Evolutionary conservation across 1,140 invertebrate genomes (phyloP).

Genomic region (Tetragnatha versicolor): DNA sequence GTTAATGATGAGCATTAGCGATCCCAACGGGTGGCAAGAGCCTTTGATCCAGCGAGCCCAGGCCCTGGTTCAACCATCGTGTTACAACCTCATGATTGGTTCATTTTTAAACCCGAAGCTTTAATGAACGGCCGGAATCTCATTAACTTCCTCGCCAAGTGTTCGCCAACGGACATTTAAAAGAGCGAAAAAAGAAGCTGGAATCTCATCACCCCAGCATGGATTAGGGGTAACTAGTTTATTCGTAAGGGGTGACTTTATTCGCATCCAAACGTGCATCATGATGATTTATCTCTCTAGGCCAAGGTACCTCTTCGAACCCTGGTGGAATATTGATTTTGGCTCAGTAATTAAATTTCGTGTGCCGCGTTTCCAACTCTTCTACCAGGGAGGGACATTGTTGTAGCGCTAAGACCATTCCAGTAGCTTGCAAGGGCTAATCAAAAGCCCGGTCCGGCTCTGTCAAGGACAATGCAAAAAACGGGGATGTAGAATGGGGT

Average conservation of each 20-base stretch:
- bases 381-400: conserved; percentile 14
- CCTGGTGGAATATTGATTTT: conserved; percentile 41
- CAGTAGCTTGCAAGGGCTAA: too few relatives aligned
- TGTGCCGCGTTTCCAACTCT: conserved; percentile 34
- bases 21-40: too few relatives aligned
- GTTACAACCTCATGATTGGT: conserved; percentile 9
- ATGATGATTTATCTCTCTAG: conserved; percentile 40
- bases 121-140: conserved; percentile 9
- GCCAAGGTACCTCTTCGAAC: conserved; percentile 9
- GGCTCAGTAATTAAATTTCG: conserved; percentile 52
- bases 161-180: conserved; percentile 19
- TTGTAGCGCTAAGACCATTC: conserved; percentile 23
- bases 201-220: conserved; percentile 33
- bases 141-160: conserved; percentile 29
- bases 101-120: background rate
- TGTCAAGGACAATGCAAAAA: background rate
- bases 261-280: conserved; percentile 23
- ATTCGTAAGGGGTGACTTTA: conserved; percentile 29
- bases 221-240: conserved; percentile 52
- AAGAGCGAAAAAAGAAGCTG: background rate
- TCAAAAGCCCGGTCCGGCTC: too few relatives aligned
- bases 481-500: background rate
- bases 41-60: too few relatives aligned
- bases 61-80: too few relatives aligned
- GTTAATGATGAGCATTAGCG: too few relatives aligned